Evolutionary conservation across 1,140 invertebrate genomes (phyloP), one percentile per base, ranked within the genome.

Genomic region (Drosophila tsacasi): DNA sequence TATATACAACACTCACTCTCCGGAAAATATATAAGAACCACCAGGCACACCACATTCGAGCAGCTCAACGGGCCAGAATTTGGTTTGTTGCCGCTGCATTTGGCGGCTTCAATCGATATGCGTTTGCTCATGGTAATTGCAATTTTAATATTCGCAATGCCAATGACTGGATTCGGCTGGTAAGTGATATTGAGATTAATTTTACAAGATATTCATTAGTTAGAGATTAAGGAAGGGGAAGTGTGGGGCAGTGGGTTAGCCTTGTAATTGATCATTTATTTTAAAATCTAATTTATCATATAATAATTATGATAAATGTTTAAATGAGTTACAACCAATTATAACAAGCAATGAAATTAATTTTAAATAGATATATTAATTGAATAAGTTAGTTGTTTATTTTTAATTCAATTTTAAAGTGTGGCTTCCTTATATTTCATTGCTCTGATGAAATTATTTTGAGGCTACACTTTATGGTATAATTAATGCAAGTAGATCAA

Each of bases 91-190:
- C 83, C 84, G 83, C 77, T 81, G 46, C 76, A 78, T 17, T 75
- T 78, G 63, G 84, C 84, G 84, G 84, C 84, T 89, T 71, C 72
- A 83, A 79, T 78, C 83, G 90, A 89, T 91, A 92, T 92, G 91
- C 91, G 91, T 83, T 83, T 91, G 71, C 79, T 92, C 68, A 90
- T 92, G 87, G 87, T 92, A 81, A 80, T 92, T 89, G 91, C 91
- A 89, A 91, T 92, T 81, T 73, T 92, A 76, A 89, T 92, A 92
- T 91, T 92, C 81, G 91, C 91, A 91, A 92, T 92, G 91, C 91
- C 91, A 91, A 91, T 92, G 77, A 92, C 91, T 68, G 91, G 91
- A 83, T 91, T 92, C 79, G 91, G 91, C 69, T 92, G 85, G 92
- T 92, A 69, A 92, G 81, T 85, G 49, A 8, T n/a, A 3, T 19